These are phyloP conservation scores for Platichthys stellatus DNA, from an alignment of 2,113 vertebrate species.

Conservation along the genomic window DNA sequence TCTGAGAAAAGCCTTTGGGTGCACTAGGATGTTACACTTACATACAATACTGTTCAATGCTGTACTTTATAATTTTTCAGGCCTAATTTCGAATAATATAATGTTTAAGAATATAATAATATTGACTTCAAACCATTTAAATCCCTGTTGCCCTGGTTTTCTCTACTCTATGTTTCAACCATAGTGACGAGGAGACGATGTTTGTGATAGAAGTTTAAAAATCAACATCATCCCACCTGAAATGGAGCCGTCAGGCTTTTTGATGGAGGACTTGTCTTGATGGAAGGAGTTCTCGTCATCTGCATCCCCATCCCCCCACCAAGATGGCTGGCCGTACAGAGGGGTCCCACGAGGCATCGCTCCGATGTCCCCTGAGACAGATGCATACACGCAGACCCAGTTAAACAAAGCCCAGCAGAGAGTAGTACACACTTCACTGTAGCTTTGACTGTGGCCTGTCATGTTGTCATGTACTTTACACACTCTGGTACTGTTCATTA, in stretches of 20 bases:
- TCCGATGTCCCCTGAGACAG: constrained; percentile 83
- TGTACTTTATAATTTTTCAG: no score
- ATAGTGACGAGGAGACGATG: neutral
- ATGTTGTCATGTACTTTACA: constrained; percentile 8
- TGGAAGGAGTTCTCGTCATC: constrained; percentile 92
- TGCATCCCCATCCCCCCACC: constrained; percentile 97
- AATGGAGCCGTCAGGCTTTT: constrained; percentile 82
- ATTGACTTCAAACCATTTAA: no score
- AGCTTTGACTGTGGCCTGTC: neutral
- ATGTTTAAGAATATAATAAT: constrained; percentile 1
- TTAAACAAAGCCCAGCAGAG: neutral
- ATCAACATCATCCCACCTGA: constrained; percentile 78
- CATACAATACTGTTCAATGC: no score
- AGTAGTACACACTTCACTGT: neutral
- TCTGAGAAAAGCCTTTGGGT: constrained; percentile 25
- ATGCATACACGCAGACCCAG: constrained; percentile 30
- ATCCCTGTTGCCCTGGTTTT: neutral
- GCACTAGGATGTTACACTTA: constrained; percentile 18
- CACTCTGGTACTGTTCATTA: constrained; percentile 3
- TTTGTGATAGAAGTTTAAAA: neutral
- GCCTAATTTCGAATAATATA: no score
- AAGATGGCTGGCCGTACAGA: constrained; percentile 95
- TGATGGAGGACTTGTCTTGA: constrained; percentile 87
- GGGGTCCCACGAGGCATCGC: constrained; percentile 94
- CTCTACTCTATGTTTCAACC: neutral